Evolutionary conservation across 1,140 invertebrate genomes (phyloP).

Genomic region (Meloidogyne chitwoodi): DNA sequence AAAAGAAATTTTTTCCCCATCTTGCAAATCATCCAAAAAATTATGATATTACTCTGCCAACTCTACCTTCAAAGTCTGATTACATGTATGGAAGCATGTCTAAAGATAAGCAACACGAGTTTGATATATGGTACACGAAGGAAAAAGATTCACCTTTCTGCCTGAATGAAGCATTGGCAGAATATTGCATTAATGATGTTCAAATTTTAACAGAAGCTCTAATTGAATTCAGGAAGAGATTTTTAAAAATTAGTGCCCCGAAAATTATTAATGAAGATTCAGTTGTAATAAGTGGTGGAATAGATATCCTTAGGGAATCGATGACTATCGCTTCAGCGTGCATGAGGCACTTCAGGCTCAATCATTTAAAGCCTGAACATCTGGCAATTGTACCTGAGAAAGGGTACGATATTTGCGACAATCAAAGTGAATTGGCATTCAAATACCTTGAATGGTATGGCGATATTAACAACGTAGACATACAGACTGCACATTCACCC

Average conservation of each 20-base stretch:
- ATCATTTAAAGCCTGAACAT: neutral
- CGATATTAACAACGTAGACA: constrained; percentile 4
- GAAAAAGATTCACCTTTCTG: neutral
- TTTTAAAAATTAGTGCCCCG: neutral
- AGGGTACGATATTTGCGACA: neutral
- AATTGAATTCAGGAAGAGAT: neutral
- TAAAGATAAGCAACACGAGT: neutral
- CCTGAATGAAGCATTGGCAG: constrained; percentile 1
- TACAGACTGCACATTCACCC: neutral
- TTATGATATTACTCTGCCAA: too few relatives aligned
- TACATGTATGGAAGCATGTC: too few relatives aligned
- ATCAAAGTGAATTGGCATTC: constrained; percentile 13
- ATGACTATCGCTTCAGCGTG: constrained; percentile 15
- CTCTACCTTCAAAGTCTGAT: too few relatives aligned
- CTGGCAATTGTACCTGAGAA: neutral
- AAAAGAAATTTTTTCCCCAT: too few relatives aligned
- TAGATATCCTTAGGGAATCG: neutral
- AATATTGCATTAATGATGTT: constrained; percentile 11
- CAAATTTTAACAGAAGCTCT: constrained; percentile 10
- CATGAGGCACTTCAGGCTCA: neutral
- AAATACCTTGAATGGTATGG: constrained; percentile 15
- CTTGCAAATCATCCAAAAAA: too few relatives aligned
- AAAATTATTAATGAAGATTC: neutral
- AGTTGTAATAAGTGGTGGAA: too few relatives aligned
- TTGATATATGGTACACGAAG: neutral